Conservation (phyloP, 2,797 vertebrate species). For the Cossypha polioptera region DNA sequence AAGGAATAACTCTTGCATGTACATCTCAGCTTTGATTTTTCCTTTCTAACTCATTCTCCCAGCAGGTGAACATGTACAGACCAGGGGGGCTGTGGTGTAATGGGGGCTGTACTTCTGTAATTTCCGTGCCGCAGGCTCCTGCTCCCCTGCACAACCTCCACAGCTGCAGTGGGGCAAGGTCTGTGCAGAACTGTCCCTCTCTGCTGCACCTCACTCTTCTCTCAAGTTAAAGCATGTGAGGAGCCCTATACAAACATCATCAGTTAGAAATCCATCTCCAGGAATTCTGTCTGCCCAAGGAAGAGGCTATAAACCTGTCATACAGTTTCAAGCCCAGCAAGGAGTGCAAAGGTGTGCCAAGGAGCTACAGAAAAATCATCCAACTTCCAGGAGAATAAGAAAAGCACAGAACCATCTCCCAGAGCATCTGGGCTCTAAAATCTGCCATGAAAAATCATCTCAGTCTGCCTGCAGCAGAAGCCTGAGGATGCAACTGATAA, state of each 20-base stretch:
- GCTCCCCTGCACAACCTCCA: background rate
- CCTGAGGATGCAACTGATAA: background rate
- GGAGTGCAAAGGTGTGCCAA: background rate
- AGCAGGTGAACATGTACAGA: background rate
- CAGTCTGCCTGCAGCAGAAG: background rate
- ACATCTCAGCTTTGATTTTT: background rate
- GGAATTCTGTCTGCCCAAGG: background rate
- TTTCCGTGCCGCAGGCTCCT: background rate
- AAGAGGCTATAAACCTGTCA: background rate
- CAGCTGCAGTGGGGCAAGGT: background rate
- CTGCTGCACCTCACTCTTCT: background rate
- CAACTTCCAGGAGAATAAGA: background rate
- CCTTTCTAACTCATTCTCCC: background rate
- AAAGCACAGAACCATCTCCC: background rate
- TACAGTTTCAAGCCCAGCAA: background rate
- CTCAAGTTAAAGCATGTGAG: background rate
- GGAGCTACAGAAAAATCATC: background rate
- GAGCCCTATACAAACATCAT: background rate
- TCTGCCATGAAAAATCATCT: background rate
- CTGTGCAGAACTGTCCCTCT: background rate
- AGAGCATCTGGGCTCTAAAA: background rate
- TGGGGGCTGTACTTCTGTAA: background rate
- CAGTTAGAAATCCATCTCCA: background rate
- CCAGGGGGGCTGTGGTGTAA: background rate
- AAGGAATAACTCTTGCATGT: background rate